Evolutionary conservation across 1,140 invertebrate species (phyloP).

Genomic region (Caenorhabditis tropicalis): DNA sequence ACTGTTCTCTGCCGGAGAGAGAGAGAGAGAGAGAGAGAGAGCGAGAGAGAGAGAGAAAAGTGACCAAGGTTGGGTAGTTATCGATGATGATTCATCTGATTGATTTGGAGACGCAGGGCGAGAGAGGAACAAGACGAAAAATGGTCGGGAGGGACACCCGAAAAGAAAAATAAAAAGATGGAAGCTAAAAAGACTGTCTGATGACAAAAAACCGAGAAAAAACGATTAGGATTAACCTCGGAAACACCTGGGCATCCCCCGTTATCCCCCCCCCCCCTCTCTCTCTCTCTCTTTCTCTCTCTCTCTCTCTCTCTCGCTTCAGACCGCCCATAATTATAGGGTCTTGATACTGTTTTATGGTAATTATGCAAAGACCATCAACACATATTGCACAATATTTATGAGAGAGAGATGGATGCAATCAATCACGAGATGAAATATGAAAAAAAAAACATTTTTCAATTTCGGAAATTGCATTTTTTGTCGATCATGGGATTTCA

Average conservation of each 20-base stretch:
- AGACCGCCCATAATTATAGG: neutral
- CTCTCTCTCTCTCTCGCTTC: no score
- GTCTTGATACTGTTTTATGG: neutral
- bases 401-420: neutral
- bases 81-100: conserved; percentile 43
- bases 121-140: no score
- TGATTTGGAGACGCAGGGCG: conserved; percentile 9
- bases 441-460: no score
- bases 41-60: neutral
- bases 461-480: no score
- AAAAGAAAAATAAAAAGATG: no score
- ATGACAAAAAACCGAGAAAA: neutral
- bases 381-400: neutral
- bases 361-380: neutral
- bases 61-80: conserved; percentile 8
- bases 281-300: no score
- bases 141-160: neutral
- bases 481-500: no score
- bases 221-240: neutral
- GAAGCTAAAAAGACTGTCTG: neutral
- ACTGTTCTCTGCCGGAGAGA: neutral
- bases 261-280: no score
- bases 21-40: neutral
- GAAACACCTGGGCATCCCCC: neutral
- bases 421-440: no score